phyloP scores from a whole-genome alignment of 2,888 invertebrate species.

The Monopis laevigella region DNA sequence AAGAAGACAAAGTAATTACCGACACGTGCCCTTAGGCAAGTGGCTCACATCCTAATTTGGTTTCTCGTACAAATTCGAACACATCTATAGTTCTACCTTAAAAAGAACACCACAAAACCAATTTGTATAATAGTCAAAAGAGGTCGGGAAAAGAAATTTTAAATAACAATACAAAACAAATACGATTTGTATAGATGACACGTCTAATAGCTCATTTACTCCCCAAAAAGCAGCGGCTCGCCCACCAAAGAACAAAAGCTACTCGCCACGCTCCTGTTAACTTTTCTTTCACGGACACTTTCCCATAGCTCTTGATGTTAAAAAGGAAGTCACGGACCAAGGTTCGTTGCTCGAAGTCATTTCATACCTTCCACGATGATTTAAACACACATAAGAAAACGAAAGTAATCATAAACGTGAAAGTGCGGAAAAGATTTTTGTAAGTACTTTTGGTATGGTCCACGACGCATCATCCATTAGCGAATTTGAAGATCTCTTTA shows the following conservation, averaged over 20 bases:
- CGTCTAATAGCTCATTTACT: too few relatives aligned
- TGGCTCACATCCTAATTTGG: too few relatives aligned
- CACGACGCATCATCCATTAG: too few relatives aligned
- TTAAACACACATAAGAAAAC: constrained; percentile 34
- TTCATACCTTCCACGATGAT: not conserved
- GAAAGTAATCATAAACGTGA: constrained; percentile 29
- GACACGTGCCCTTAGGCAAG: too few relatives aligned
- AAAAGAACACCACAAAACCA: too few relatives aligned
- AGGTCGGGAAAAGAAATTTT: constrained; percentile 19
- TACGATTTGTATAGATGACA: constrained; percentile 39
- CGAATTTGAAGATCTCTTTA: too few relatives aligned
- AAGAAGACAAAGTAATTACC: too few relatives aligned
- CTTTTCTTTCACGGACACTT: constrained; percentile 40
- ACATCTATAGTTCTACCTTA: too few relatives aligned
- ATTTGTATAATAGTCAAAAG: too few relatives aligned
- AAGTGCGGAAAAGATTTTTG: not conserved
- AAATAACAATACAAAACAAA: constrained; percentile 39
- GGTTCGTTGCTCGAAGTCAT: constrained; percentile 37
- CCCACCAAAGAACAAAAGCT: constrained; percentile 46
- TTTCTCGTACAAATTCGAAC: too few relatives aligned
- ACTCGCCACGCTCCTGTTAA: constrained; percentile 48
- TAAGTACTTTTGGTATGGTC: too few relatives aligned
- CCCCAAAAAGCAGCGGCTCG: constrained; percentile 23
- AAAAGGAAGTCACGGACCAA: constrained; percentile 59
- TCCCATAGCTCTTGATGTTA: constrained; percentile 44